A percentile compares a stretch with the other conserved stretches of the same genome.
These are phyloP conservation scores for Craniophora ligustri DNA, from an alignment of 2,888 invertebrate genomes.

Conservation along the genomic window DNA sequence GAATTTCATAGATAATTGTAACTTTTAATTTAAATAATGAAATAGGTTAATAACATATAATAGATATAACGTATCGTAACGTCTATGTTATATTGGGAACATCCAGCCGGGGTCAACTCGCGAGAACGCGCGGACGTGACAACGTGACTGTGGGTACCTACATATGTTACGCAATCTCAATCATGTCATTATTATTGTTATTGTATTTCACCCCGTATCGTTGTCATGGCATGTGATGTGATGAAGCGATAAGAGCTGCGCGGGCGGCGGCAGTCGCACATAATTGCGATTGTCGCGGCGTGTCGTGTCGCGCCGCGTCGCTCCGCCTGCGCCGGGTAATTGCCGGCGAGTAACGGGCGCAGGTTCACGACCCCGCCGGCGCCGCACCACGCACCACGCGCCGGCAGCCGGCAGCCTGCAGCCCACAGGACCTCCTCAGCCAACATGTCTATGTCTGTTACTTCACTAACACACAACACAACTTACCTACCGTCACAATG, in stretches of 20 bases:
- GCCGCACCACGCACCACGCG: too few species aligned
- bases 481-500: too few species aligned
- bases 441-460: too few species aligned
- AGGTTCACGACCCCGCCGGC: slow-evolving; percentile 8
- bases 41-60: too few species aligned
- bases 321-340: slow-evolving; percentile 1
- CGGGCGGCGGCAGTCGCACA: background rate
- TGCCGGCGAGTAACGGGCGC: slow-evolving; percentile 1
- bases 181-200: background rate
- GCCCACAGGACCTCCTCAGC: too few species aligned
- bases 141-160: background rate
- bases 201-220: slow-evolving; percentile 1
- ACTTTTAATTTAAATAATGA: too few species aligned
- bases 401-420: too few species aligned
- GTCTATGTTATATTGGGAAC: too few species aligned
- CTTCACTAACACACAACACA: too few species aligned
- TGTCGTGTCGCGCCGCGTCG: background rate
- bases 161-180: background rate
- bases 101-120: too few species aligned
- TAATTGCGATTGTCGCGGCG: slow-evolving; percentile 6
- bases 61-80: too few species aligned
- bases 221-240: slow-evolving; percentile 11
- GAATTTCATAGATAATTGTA: too few species aligned
- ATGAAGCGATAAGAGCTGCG: slow-evolving; percentile 20
- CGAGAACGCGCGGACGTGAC: background rate